Percentiles rank a stretch among this genome's conserved stretches.
phyloP scores from a whole-genome alignment of 1,140 invertebrate genomes.

The Procambarus clarkii region DNA sequence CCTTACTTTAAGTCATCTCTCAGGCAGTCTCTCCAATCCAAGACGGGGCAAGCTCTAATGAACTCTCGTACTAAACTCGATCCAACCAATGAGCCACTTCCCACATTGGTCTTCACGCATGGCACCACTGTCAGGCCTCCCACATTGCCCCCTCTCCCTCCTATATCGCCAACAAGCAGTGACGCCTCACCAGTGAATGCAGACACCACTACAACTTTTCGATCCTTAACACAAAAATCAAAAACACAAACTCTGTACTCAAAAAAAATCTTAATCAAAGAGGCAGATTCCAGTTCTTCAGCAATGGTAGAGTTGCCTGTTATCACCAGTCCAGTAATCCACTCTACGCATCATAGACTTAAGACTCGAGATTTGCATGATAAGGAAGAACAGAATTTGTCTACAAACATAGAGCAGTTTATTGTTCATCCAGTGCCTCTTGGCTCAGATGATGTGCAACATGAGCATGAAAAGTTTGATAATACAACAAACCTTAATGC shows the following conservation, averaged over 20 bases:
- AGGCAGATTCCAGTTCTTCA: background rate
- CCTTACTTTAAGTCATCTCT: background rate
- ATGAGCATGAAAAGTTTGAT: background rate
- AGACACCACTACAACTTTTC: background rate
- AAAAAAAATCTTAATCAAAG: background rate
- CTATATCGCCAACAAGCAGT: background rate
- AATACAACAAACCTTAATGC: background rate
- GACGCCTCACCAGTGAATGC: background rate
- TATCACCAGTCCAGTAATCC: background rate
- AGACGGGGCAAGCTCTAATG: background rate
- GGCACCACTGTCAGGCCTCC: background rate
- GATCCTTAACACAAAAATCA: background rate
- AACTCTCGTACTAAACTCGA: background rate
- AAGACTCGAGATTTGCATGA: slow-evolving; percentile 2
- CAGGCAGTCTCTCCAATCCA: background rate
- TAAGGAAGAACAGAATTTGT: background rate
- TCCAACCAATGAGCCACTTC: background rate
- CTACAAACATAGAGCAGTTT: background rate
- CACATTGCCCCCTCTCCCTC: background rate
- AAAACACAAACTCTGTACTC: background rate
- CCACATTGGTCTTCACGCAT: background rate
- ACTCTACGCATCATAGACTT: background rate
- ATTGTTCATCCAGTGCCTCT: background rate
- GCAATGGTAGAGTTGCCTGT: background rate
- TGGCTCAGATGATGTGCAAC: background rate